Evolutionary conservation across 2,797 vertebrate species (phyloP).

Genomic region (Echiichthys vipera): DNA sequence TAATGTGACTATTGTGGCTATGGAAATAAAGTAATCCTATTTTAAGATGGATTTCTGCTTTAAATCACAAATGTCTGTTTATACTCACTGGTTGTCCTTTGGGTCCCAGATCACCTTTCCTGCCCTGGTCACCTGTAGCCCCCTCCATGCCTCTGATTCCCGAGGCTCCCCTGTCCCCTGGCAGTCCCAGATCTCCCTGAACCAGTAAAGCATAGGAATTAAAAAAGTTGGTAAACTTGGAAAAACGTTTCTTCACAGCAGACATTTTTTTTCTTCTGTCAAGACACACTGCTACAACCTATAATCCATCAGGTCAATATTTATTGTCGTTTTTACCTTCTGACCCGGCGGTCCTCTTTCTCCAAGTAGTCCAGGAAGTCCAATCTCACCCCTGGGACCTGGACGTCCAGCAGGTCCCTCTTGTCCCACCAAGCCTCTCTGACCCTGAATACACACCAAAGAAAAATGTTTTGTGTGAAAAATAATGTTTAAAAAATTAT

Average conservation of each 20-base stretch:
- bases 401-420: slow-evolving; percentile 88
- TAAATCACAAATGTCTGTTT: background rate
- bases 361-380: slow-evolving; percentile 89
- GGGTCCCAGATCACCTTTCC: slow-evolving; percentile 85
- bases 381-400: slow-evolving; percentile 87
- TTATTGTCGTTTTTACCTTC: slow-evolving; percentile 83
- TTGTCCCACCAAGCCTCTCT: slow-evolving; percentile 84
- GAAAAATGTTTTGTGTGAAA: background rate
- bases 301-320: background rate
- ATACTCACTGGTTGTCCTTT: slow-evolving; percentile 91
- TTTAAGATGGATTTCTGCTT: background rate
- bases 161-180: slow-evolving; percentile 87
- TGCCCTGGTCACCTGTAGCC: slow-evolving; percentile 91
- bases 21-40: background rate
- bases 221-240: background rate
- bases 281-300: background rate
- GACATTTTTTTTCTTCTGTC: background rate
- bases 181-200: slow-evolving; percentile 92
- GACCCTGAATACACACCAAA: slow-evolving; percentile 84
- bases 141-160: slow-evolving; percentile 90
- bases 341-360: slow-evolving; percentile 86
- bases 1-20: background rate
- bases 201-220: slow-evolving; percentile 11
- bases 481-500: background rate
- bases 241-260: background rate